Conservation (phyloP, 2,888 invertebrate species). For the Ctenicera cuprea region DNA sequence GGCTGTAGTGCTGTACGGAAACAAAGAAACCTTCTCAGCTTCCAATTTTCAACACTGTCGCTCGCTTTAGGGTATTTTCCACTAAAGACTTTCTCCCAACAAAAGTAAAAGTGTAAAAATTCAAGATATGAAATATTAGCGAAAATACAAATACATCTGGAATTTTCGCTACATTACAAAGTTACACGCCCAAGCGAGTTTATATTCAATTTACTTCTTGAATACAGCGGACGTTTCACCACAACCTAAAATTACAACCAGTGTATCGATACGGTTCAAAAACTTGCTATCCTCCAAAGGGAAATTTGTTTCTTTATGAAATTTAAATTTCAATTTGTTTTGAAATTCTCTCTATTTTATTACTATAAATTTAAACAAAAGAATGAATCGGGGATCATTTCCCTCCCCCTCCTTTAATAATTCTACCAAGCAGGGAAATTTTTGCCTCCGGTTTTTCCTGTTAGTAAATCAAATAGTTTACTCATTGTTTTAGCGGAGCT, state of each 20-base stretch:
- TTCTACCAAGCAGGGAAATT: slow-evolving; percentile 1
- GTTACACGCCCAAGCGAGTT: too few species aligned
- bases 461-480: slow-evolving; percentile 36
- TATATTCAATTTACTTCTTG: too few species aligned
- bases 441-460: slow-evolving; percentile 23
- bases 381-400: neutral
- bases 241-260: too few species aligned
- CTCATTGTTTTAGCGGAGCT: slow-evolving; percentile 10
- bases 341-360: too few species aligned
- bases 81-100: neutral
- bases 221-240: too few species aligned
- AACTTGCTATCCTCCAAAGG: too few species aligned
- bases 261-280: too few species aligned
- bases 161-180: too few species aligned
- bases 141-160: too few species aligned
- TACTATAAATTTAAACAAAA: slow-evolving; percentile 29
- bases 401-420: neutral
- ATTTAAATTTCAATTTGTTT: too few species aligned
- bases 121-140: neutral
- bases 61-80: neutral
- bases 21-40: slow-evolving; percentile 16
- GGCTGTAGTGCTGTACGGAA: neutral
- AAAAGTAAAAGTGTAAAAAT: neutral
- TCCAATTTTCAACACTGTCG: slow-evolving; percentile 1
- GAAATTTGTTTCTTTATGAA: too few species aligned